These are phyloP conservation scores for Brotogeris chrysoptera DNA, from an alignment of 2,797 vertebrate genomes.

Conservation along the genomic window DNA sequence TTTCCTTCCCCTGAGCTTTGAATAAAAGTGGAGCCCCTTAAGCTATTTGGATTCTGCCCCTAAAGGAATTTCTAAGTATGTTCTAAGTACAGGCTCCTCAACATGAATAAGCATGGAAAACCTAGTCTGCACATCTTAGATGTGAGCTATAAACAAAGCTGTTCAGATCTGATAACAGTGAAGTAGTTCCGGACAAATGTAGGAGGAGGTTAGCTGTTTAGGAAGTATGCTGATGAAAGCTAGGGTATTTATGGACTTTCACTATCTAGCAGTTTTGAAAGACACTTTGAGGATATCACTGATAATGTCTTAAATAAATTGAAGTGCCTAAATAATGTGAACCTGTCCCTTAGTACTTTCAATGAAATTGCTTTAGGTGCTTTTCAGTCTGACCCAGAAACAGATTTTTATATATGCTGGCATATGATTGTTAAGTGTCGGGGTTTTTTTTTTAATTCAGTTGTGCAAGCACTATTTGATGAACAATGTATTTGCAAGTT, in stretches of 20 bases:
- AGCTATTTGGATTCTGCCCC: neutral
- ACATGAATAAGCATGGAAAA: neutral
- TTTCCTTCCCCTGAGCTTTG: neutral
- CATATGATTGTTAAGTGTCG: neutral
- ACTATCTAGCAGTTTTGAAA: neutral
- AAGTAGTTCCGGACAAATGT: neutral
- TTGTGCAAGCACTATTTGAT: conserved; percentile 23
- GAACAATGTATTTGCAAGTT: conserved; percentile 35
- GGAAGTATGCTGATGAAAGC: neutral
- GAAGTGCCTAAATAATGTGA: neutral
- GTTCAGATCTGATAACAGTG: neutral
- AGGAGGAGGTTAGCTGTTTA: neutral
- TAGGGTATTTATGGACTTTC: neutral
- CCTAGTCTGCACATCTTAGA: neutral
- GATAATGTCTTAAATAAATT: neutral
- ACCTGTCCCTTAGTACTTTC: neutral
- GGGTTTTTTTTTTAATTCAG: neutral
- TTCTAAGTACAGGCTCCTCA: neutral
- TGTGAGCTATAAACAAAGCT: neutral
- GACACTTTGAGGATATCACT: neutral
- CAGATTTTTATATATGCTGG: neutral
- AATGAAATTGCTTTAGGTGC: neutral
- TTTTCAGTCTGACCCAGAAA: neutral
- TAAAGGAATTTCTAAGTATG: neutral
- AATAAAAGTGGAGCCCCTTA: neutral